Evolutionary conservation across 2,797 vertebrate species (phyloP).

Genomic region (Buphagus erythrorhynchus): DNA sequence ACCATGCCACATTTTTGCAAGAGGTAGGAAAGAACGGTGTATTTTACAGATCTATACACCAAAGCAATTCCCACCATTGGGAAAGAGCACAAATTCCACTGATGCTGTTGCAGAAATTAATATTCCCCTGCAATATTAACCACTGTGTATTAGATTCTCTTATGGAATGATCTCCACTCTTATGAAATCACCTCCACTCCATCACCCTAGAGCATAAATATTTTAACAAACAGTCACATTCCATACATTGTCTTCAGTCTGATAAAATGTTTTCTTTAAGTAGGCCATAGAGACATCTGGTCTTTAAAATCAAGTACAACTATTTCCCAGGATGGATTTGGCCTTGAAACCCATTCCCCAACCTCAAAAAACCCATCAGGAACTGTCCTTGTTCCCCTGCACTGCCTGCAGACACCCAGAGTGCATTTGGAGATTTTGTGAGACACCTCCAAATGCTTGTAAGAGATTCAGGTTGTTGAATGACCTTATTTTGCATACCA

Average conservation of each 20-base stretch:
- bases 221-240: neutral
- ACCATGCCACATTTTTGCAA: rapidly evolving
- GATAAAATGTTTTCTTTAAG: neutral
- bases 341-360: neutral
- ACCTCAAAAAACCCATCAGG: neutral
- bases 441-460: neutral
- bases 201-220: neutral
- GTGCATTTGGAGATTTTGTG: neutral
- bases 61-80: neutral
- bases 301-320: neutral
- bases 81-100: neutral
- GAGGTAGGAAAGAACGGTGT: rapidly evolving
- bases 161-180: neutral
- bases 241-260: neutral
- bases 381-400: neutral
- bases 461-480: neutral
- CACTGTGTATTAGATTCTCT: rapidly evolving
- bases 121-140: neutral
- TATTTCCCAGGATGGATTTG: neutral
- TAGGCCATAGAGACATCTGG: rapidly evolving
- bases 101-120: neutral
- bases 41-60: neutral
- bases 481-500: neutral
- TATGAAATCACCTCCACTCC: neutral
- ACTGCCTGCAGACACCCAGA: neutral